Conservation (phyloP, 92 coral and sea anemone genomes). For the Muricea muricata region DNA sequence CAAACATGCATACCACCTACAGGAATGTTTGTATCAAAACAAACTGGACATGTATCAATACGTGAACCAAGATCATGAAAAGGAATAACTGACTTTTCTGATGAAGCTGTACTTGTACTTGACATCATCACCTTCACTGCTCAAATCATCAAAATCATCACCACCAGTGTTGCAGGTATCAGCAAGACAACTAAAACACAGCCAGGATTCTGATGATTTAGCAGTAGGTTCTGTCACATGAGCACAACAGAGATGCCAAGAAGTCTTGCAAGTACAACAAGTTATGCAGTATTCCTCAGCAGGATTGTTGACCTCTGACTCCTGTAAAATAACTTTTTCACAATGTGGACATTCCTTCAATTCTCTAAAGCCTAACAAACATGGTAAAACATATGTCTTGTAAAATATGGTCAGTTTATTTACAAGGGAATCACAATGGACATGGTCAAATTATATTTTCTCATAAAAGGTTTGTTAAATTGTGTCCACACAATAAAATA, state of each 20-base stretch:
- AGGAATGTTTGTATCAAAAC: conserved; percentile 63
- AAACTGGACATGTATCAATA: conserved; percentile 60
- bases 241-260: conserved; percentile 1
- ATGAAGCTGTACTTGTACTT: background rate
- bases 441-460: conserved; percentile 15
- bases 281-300: background rate
- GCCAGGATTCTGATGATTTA: background rate
- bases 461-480: conserved; percentile 31
- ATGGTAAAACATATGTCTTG: conserved; percentile 7
- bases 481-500: conserved; percentile 37
- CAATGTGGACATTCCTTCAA: background rate
- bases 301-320: background rate
- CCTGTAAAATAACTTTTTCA: background rate
- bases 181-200: background rate
- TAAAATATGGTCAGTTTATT: conserved; percentile 8
- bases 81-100: background rate
- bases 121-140: background rate
- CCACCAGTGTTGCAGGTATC: background rate
- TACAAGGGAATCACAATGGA: background rate
- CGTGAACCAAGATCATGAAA: background rate
- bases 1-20: conserved; percentile 70
- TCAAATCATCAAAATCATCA: background rate
- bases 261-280: background rate
- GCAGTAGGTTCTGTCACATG: background rate
- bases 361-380: background rate